These are phyloP conservation scores for Cynaeus angustus DNA, from an alignment of 2,888 invertebrate genomes.

Conservation along the genomic window DNA sequence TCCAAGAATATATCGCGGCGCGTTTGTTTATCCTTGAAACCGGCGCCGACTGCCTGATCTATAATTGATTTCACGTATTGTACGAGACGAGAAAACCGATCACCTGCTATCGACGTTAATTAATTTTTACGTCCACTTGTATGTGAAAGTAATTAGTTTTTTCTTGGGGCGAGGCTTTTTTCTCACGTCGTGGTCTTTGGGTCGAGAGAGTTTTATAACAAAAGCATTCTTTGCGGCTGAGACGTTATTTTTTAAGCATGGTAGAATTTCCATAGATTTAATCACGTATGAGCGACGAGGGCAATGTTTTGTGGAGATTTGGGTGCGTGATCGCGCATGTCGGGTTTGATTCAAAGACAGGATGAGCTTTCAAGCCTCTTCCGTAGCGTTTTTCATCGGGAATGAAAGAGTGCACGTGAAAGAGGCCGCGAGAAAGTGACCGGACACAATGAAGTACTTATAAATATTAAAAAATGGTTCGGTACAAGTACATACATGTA, in stretches of 20 bases:
- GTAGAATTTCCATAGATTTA: conserved; percentile 59
- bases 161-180: conserved; percentile 1
- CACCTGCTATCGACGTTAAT: conserved; percentile 31
- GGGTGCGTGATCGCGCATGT: conserved; percentile 66
- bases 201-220: conserved; percentile 20
- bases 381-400: neutral
- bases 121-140: conserved; percentile 12
- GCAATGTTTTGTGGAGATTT: conserved; percentile 56
- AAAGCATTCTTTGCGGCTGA: conserved; percentile 45
- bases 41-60: conserved; percentile 63
- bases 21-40: conserved; percentile 62
- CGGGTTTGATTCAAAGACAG: conserved; percentile 64
- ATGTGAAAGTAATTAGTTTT: conserved; percentile 32
- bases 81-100: conserved; percentile 42
- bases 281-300: conserved; percentile 62
- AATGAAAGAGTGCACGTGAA: neutral
- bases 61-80: conserved; percentile 62
- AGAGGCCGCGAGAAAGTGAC: conserved; percentile 2
- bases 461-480: neutral
- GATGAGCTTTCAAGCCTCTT: conserved; percentile 60
- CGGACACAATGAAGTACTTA: neutral
- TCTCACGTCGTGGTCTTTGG: conserved; percentile 7
- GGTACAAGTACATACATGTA: neutral
- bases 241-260: conserved; percentile 49
- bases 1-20: conserved; percentile 54